These are phyloP conservation scores for Aix galericulata DNA, from an alignment of 2,113 vertebrate species.

Conservation along the genomic window DNA sequence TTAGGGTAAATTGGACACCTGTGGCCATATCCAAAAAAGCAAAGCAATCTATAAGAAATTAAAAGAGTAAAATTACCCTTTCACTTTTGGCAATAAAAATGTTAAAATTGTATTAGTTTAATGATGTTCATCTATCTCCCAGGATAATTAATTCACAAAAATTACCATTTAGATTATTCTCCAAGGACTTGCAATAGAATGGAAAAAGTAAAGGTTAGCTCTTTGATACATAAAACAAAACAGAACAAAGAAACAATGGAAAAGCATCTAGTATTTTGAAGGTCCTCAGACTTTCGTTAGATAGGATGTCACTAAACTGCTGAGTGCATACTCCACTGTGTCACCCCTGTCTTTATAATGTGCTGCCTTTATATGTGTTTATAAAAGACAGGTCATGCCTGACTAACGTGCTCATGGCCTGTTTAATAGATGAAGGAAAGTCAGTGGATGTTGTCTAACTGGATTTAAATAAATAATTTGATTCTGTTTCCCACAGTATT, in stretches of 20 bases:
- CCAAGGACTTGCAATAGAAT: background rate
- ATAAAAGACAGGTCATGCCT: background rate
- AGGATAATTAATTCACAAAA: constrained; percentile 22
- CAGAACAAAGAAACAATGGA: background rate
- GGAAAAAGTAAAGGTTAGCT: background rate
- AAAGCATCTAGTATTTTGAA: background rate
- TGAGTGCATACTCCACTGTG: rapidly evolving
- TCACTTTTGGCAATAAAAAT: background rate
- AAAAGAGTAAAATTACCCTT: constrained; percentile 24
- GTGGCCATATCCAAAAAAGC: background rate
- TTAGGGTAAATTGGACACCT: background rate
- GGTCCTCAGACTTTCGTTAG: background rate
- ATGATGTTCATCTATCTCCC: constrained; percentile 13
- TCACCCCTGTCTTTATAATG: background rate
- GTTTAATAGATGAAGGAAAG: background rate
- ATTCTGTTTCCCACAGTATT: background rate
- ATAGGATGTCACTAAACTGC: background rate
- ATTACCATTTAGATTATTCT: constrained; percentile 42
- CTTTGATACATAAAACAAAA: background rate
- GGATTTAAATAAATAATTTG: background rate
- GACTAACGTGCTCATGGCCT: background rate
- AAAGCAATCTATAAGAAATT: background rate
- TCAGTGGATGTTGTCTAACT: background rate
- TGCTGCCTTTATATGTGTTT: background rate
- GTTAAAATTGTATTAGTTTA: background rate